Evolutionary conservation across 1,140 invertebrate genomes (phyloP).

Genomic region (Drusus annulatus): DNA sequence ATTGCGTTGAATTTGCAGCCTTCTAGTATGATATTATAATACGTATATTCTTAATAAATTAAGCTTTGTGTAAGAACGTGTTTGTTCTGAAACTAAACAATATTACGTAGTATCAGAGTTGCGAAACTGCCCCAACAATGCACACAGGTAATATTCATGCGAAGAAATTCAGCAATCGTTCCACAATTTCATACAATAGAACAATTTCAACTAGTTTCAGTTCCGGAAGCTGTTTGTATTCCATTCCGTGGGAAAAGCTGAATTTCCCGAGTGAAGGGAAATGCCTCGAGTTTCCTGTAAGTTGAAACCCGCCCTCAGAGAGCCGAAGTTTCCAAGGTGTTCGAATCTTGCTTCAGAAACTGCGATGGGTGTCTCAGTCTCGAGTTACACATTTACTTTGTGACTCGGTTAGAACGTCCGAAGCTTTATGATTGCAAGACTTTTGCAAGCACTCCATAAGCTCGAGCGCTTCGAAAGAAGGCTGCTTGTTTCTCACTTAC

Average conservation of each 20-base stretch:
- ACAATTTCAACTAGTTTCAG: conserved; percentile 40
- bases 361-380: conserved; percentile 10
- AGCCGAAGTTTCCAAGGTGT: conserved; percentile 36
- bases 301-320: conserved; percentile 27
- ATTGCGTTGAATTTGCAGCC: no score
- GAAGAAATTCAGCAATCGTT: conserved; percentile 22
- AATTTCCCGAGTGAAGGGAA: conserved; percentile 26
- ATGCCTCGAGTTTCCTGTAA: conserved; percentile 25
- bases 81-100: no score
- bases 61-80: no score
- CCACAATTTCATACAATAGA: conserved; percentile 34
- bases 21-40: no score
- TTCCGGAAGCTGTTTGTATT: conserved; percentile 27
- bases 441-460: no score
- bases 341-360: conserved; percentile 15
- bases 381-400: conserved; percentile 10
- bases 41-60: no score
- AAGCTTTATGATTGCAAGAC: no score
- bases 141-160: conserved; percentile 12
- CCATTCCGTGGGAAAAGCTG: conserved; percentile 2
- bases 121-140: background rate
- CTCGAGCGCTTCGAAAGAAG: no score
- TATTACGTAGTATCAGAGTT: no score
- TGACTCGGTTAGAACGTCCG: background rate
- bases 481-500: no score